A percentile compares a stretch with the other conserved stretches of the same genome.
Conservation (phyloP, 1,140 invertebrate genomes). For the Drosophila simulans region DNA sequence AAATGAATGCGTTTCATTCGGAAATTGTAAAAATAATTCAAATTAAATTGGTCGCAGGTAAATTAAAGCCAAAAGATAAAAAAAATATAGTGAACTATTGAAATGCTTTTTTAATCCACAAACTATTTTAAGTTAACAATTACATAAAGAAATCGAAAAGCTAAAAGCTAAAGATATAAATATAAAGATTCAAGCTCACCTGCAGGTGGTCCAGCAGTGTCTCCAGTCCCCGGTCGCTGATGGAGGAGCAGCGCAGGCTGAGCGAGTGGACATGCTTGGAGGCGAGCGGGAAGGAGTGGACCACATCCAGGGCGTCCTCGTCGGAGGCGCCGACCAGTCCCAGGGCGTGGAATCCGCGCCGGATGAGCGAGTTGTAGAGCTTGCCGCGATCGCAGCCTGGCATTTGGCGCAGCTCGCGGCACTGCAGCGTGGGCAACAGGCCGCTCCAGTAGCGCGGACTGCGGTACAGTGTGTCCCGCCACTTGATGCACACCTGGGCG, state of each 20-base stretch:
- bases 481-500: constrained; percentile 92
- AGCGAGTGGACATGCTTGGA: constrained; percentile 93
- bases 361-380: constrained; percentile 92
- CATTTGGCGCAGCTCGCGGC: constrained; percentile 90
- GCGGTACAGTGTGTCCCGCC: constrained; percentile 94
- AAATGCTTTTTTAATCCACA: too few relatives aligned
- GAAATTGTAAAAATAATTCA: too few relatives aligned
- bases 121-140: too few relatives aligned
- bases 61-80: too few relatives aligned
- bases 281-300: constrained; percentile 92
- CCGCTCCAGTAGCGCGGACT: constrained; percentile 93
- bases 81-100: too few relatives aligned
- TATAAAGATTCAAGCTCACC: constrained; percentile 85
- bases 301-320: constrained; percentile 94
- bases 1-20: too few relatives aligned
- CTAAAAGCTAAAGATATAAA: too few relatives aligned
- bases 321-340: constrained; percentile 93
- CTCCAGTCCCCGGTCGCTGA: constrained; percentile 95
- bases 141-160: too few relatives aligned
- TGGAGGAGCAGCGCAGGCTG: constrained; percentile 92
- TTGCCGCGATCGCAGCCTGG: constrained; percentile 88
- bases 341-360: constrained; percentile 93
- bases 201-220: constrained; percentile 93
- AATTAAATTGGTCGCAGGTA: too few relatives aligned
- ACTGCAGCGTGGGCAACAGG: constrained; percentile 92